Conservation (phyloP, 2,888 invertebrate species). For the Xanthia icteritia region DNA sequence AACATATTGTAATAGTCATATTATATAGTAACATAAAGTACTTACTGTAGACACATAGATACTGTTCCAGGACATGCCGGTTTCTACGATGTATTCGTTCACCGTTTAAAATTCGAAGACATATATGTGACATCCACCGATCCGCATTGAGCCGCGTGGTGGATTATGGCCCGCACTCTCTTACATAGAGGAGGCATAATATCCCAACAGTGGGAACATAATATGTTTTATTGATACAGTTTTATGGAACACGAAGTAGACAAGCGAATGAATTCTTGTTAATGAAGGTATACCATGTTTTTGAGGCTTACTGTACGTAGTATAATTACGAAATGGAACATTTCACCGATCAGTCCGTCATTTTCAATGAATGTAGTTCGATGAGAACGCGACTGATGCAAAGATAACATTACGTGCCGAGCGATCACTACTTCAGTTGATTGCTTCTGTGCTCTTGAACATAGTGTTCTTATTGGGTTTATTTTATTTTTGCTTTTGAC, state of each 20-base stretch:
- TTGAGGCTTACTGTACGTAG: neutral
- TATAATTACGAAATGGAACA: constrained; percentile 2
- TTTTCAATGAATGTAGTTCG: constrained; percentile 32
- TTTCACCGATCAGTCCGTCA: neutral
- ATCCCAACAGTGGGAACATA: neutral
- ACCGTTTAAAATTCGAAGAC: neutral
- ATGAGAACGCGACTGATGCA: constrained; percentile 24
- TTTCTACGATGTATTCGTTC: neutral
- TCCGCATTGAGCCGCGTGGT: too few relatives aligned
- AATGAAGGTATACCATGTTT: neutral
- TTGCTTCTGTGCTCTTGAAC: constrained; percentile 36
- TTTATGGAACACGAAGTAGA: neutral
- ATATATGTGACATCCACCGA: neutral
- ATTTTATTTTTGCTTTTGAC: neutral
- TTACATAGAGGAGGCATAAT: neutral
- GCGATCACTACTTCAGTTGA: constrained; percentile 42
- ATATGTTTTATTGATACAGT: neutral
- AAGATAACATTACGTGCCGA: constrained; percentile 45
- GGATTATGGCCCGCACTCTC: too few relatives aligned
- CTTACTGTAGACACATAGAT: too few relatives aligned
- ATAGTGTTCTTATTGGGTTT: neutral
- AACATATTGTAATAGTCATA: too few relatives aligned
- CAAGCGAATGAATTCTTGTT: neutral
- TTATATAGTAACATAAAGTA: too few relatives aligned
- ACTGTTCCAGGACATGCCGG: too few relatives aligned